These are phyloP conservation scores for Drosophila mulleri DNA, from an alignment of 2,888 invertebrate species.

Conservation along the genomic window DNA sequence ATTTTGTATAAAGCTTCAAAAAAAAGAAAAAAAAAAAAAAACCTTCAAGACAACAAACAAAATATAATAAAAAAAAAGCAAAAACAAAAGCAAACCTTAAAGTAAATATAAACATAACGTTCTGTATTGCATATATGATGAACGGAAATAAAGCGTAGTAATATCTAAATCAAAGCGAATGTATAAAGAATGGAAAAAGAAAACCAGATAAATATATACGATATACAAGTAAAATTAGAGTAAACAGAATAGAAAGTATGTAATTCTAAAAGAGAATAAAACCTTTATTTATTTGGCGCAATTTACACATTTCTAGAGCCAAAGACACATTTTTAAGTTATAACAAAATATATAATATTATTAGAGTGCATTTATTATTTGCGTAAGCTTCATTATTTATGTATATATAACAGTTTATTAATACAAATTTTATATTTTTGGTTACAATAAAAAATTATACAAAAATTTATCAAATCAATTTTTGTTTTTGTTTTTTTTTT, in stretches of 20 bases:
- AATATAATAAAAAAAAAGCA: constrained; percentile 14
- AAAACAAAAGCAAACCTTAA: constrained; percentile 26
- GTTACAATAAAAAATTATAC: constrained; percentile 32
- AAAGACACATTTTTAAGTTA: constrained; percentile 60
- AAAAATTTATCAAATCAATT: not conserved
- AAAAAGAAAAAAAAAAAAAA: constrained; percentile 20
- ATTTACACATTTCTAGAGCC: constrained; percentile 55
- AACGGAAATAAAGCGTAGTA: constrained; percentile 71
- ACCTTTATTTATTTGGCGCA: constrained; percentile 30
- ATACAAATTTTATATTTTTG: constrained; percentile 33
- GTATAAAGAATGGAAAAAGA: constrained; percentile 54
- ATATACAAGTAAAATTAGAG: constrained; percentile 36
- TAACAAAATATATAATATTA: constrained; percentile 24
- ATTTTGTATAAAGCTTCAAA: constrained; percentile 70
- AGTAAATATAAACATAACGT: constrained; percentile 36
- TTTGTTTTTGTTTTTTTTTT: not conserved
- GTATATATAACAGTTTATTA: constrained; percentile 36
- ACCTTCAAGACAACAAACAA: constrained; percentile 21
- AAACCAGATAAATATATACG: constrained; percentile 21
- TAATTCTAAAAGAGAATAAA: constrained; percentile 12
- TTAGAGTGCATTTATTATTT: constrained; percentile 34
- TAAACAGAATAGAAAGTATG: constrained; percentile 31
- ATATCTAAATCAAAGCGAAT: constrained; percentile 77
- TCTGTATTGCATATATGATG: constrained; percentile 59
- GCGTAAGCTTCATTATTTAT: constrained; percentile 30